Evolutionary conservation across 2,113 vertebrate genomes (phyloP), one percentile per base, ranked within the genome.

Genomic region (Leptobrachium ailaonicum): DNA sequence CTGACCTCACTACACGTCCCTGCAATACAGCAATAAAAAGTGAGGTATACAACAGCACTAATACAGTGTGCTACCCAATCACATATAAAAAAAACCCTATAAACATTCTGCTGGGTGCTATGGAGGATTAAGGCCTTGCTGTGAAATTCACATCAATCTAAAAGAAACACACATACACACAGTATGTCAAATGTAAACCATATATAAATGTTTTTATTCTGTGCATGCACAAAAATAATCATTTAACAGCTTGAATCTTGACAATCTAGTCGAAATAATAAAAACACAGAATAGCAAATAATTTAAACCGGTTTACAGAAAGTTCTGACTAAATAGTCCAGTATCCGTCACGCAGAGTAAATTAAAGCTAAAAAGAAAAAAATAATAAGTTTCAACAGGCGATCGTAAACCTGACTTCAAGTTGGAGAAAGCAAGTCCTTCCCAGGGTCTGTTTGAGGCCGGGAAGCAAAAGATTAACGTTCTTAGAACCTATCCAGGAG

Each of bases 121-220:
- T 32, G 20, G 1, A 32, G 20, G 20, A 32, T 32, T 32, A 32
- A 32, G 20, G 20, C 20, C 20, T 32, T 32, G 20, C 1, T 32
- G 20, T 32, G 20, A 32, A 32, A 32, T 32, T 32, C 20, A 32
- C 20, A 32, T 32, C 20, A 8, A 50, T 50, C 47, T 50, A 8
- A 50, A 50, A 5, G 8, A 4, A 50, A 50, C 4, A 60, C 56
- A 2, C 3, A 60, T 12, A 60, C 56, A 60, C 4, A 58, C 5
- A 58, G 56, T 8, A 58, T 12, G 2, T 12, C 13, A 58, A 6
- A 67, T 42, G 66, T 9, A 67, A 42, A 20, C 63, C 54, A 67
- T 77, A 60, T 70, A 62, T 66, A 79, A 58, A 79, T 66, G 13
- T 41, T 72, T 79, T 78, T 79, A 71, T 64, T 79, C n/a, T 32